Evolutionary conservation across 2,888 invertebrate genomes (phyloP).

Genomic region (Pseudococcus jackbeardsleyi): DNA sequence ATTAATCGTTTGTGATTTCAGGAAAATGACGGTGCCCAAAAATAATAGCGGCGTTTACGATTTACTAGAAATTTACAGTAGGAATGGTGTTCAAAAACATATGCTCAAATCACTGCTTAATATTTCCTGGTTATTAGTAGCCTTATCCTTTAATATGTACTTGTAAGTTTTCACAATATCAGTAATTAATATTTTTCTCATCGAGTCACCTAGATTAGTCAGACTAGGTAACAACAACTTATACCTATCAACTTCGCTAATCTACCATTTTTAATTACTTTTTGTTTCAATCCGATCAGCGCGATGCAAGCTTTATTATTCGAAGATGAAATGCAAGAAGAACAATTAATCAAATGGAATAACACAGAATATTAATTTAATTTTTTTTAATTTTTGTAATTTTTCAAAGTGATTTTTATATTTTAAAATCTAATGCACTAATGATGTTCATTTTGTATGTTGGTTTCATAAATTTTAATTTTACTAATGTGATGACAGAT

Average conservation of each 20-base stretch:
- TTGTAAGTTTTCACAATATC: conserved; percentile 19
- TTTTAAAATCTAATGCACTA: not conserved
- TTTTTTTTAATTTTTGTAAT: conserved; percentile 20
- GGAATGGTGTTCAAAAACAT: conserved; percentile 58
- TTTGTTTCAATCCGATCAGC: not conserved
- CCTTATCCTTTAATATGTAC: conserved; percentile 57
- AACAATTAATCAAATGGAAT: conserved; percentile 48
- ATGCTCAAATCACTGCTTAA: conserved; percentile 57
- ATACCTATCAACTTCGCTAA: not conserved
- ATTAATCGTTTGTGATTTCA: not conserved
- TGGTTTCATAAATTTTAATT: not conserved
- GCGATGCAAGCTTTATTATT: conserved; percentile 57
- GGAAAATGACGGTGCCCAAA: conserved; percentile 51
- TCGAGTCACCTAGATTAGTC: too few species aligned
- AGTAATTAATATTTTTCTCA: too few species aligned
- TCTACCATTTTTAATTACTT: not conserved
- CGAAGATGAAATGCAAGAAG: conserved; percentile 54
- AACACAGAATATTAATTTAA: conserved; percentile 56
- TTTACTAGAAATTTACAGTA: conserved; percentile 48
- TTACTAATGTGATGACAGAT: not conserved
- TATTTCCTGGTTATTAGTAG: conserved; percentile 46
- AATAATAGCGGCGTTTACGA: conserved; percentile 51
- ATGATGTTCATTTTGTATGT: conserved; percentile 8
- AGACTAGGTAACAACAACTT: too few species aligned
- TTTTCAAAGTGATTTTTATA: conserved; percentile 23